A percentile compares a stretch with the other conserved stretches of the same genome.
These are phyloP conservation scores for Trachelipus rathkii DNA, from an alignment of 1,140 invertebrate species.

Conservation along the genomic window DNA sequence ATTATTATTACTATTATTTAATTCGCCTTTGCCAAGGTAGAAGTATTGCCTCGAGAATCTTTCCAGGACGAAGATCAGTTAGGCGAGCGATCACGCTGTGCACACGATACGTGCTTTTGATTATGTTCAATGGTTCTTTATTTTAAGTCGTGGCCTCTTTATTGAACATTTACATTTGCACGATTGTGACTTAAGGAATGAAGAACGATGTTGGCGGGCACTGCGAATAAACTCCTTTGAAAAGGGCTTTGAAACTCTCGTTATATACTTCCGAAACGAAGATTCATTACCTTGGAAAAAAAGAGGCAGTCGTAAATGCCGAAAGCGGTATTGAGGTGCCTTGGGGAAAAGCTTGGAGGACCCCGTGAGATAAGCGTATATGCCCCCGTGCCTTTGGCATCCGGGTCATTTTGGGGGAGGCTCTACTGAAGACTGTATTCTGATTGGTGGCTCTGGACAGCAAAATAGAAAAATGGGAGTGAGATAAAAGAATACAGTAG, in stretches of 20 bases:
- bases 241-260: background rate
- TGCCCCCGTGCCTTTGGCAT: slow-evolving; percentile 4
- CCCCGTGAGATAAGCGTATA: background rate
- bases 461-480: background rate
- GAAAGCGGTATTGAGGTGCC: background rate
- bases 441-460: background rate
- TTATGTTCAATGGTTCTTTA: too few species aligned
- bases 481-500: background rate
- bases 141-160: too few species aligned
- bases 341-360: slow-evolving; percentile 1
- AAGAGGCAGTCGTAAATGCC: background rate
- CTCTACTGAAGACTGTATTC: background rate
- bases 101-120: background rate
- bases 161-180: too few species aligned
- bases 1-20: background rate
- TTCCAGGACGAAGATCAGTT: slow-evolving; percentile 8
- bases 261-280: slow-evolving; percentile 4
- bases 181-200: too few species aligned
- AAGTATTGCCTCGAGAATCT: background rate
- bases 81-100: background rate
- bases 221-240: background rate
- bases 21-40: background rate
- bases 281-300: slow-evolving; percentile 6
- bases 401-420: background rate
- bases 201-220: background rate